Percentiles rank a stretch among this genome's conserved stretches.
phyloP scores from a whole-genome alignment of 2,888 invertebrate genomes.

The Melieria picta region DNA sequence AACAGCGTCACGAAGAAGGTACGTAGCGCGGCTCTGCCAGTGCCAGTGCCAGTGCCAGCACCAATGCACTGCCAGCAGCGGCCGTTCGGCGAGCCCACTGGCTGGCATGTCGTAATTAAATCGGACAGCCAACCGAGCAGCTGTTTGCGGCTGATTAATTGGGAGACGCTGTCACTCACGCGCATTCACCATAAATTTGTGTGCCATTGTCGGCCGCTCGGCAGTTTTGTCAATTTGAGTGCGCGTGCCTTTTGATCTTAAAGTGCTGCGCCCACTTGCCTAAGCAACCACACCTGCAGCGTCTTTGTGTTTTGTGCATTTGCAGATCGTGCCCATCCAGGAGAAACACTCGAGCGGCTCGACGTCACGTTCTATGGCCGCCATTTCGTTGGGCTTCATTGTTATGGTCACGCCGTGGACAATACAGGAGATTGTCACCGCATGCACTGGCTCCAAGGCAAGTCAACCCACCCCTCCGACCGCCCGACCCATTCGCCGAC shows the following conservation, averaged over 20 bases:
- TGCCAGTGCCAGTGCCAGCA: not conserved
- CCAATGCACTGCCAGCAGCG: no score
- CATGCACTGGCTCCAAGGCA: constrained; percentile 87
- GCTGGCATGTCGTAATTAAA: no score
- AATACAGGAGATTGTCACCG: constrained; percentile 89
- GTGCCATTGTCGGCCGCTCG: no score
- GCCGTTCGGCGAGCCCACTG: no score
- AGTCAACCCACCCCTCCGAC: constrained; percentile 33
- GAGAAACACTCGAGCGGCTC: constrained; percentile 75
- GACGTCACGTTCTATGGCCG: constrained; percentile 89
- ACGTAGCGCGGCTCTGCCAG: not conserved
- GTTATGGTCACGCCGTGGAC: constrained; percentile 92
- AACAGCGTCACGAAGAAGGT: constrained; percentile 32
- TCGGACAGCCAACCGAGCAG: no score
- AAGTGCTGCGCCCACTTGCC: no score
- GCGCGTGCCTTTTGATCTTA: no score
- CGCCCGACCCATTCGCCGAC: no score
- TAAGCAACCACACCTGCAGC: no score
- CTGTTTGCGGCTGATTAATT: not conserved
- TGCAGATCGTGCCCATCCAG: constrained; percentile 64
- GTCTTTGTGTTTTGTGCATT: not conserved
- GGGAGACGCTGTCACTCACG: not conserved
- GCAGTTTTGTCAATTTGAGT: no score
- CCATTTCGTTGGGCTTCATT: constrained; percentile 90
- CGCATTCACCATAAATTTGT: constrained; percentile 1